Base-by-base conservation (phyloP, 2,888 invertebrate genomes). In the Tetanocera ferruginea region DNA sequence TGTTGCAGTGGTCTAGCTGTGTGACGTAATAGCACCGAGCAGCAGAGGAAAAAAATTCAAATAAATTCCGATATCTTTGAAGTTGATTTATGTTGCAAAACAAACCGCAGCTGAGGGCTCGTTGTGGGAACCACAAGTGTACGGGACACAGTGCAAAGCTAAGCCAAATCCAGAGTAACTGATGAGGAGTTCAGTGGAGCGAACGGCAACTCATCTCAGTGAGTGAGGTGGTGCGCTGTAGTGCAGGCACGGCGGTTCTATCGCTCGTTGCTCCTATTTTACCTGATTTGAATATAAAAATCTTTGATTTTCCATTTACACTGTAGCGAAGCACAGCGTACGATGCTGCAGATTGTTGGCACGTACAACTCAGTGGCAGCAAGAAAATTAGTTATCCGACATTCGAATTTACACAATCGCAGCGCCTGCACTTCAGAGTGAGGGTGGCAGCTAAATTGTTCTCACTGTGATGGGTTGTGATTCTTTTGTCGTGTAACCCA, bases 61-160 rank as follows among this genome's bases (percentile, higher is more conserved):
- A 74, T 74, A 74, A 74, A 74, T 74, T 74, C 51, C 74, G 74
- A 64, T 74, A 74, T 74, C 64, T 74, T 64, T 74, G 74, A 74
- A 74, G 74, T 74, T 74, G 74, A 74, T 74, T 74, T 74, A 74
- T 74, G 74, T 74, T 52, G 49, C 62, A 74, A 62, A 74, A 74
- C 74, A 74, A 74, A 74, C 64, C 74, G 51, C 74, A 69, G 69
- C 69, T 69, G 69, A 51, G 69, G 69, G 69, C 69, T 69, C 69
- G 25, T 69, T 69, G 69, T 69, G 51, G 69, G 51, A 49, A 69
- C 25, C 69, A 34, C 69, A 69, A 34, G 51, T 34, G 69, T 51
- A 51, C 69, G 49, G 60, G 60, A 25, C 17, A 28, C 60, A 28
- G 60, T 28, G 60, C 60, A 28, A 60, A 60, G 17, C 60, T 60